Percentiles rank a stretch among this genome's conserved stretches.
phyloP scores from a whole-genome alignment of 2,888 invertebrate species.

The Carterocephalus palaemon region DNA sequence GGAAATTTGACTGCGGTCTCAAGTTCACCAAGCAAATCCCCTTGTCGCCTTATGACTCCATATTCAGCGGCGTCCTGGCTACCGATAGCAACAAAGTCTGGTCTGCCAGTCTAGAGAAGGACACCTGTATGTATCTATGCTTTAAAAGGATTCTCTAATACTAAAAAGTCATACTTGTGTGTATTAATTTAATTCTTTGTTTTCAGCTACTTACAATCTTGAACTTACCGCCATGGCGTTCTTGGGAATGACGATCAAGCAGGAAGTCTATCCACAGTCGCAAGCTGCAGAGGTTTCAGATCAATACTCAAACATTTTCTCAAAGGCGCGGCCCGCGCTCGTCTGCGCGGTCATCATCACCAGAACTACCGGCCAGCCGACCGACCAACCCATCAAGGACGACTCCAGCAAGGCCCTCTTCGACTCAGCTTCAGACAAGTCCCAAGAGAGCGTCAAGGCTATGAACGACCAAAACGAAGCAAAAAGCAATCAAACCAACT shows the following conservation, averaged over 20 bases:
- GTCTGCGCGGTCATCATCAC: constrained; percentile 65
- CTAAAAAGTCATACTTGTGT: background rate
- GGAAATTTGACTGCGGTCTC: constrained; percentile 89
- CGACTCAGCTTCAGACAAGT: constrained; percentile 54
- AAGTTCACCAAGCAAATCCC: constrained; percentile 82
- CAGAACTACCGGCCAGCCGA: constrained; percentile 46
- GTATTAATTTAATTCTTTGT: constrained; percentile 12
- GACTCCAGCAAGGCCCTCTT: constrained; percentile 67
- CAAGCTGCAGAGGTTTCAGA: constrained; percentile 56
- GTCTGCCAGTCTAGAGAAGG: constrained; percentile 69
- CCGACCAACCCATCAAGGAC: constrained; percentile 59
- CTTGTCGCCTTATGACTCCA: constrained; percentile 70
- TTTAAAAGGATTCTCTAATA: too few relatives aligned
- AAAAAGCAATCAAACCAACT: constrained; percentile 65
- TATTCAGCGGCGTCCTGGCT: constrained; percentile 67
- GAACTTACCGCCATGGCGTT: constrained; percentile 72
- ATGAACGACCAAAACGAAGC: constrained; percentile 89
- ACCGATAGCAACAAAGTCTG: constrained; percentile 68
- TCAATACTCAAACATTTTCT: constrained; percentile 49
- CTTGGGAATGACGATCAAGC: constrained; percentile 62
- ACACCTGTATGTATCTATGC: constrained; percentile 59
- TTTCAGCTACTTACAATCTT: constrained; percentile 62
- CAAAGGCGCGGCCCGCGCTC: constrained; percentile 62
- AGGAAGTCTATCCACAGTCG: constrained; percentile 55
- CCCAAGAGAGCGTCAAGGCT: constrained; percentile 80